Evolutionary conservation across 2,888 invertebrate species (phyloP).

Genomic region (Macroteleia sp.): DNA sequence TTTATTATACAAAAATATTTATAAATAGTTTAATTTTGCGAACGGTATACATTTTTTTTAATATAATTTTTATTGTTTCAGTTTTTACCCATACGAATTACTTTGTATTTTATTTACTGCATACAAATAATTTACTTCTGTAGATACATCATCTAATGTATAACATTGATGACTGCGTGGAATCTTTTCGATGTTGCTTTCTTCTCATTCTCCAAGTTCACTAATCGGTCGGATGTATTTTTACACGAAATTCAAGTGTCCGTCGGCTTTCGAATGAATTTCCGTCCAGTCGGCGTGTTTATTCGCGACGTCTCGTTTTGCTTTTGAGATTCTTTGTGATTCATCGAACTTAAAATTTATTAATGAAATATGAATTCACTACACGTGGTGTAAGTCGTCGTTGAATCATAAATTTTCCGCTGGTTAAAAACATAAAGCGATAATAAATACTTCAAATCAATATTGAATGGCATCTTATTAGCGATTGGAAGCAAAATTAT

Average conservation of each 20-base stretch:
- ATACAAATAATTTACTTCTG: background rate
- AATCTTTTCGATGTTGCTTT: constrained; percentile 10
- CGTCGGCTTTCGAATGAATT: constrained; percentile 31
- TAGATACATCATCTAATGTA: constrained; percentile 5
- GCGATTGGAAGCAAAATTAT: no score
- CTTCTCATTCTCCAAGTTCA: constrained; percentile 36
- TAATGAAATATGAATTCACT: constrained; percentile 38
- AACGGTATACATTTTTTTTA: no score
- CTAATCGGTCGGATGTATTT: constrained; percentile 53
- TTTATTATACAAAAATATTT: no score
- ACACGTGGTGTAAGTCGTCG: constrained; percentile 22
- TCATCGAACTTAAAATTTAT: constrained; percentile 43
- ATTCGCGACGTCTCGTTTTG: constrained; percentile 38
- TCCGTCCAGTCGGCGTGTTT: constrained; percentile 44
- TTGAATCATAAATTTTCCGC: constrained; percentile 3
- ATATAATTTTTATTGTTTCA: no score
- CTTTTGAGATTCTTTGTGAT: constrained; percentile 43
- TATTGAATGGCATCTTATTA: no score
- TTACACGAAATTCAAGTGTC: constrained; percentile 55
- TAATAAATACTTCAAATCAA: no score
- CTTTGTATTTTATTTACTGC: no score
- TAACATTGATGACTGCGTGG: constrained; percentile 9
- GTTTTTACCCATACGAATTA: no score
- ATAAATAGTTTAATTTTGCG: no score
- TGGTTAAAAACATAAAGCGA: background rate